Conservation (phyloP, 2,113 vertebrate species). For the Anhinga rufa region DNA sequence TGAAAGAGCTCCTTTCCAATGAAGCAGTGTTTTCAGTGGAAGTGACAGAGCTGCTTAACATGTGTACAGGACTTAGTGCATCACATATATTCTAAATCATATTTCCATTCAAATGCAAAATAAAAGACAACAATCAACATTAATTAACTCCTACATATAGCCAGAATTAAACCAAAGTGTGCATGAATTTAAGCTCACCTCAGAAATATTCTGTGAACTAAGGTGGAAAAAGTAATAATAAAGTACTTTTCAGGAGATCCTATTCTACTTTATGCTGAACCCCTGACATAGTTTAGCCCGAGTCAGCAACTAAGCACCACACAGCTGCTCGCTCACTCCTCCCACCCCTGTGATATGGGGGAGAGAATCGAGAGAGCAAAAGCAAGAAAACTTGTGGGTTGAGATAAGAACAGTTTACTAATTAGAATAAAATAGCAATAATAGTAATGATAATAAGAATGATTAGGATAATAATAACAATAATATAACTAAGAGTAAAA, state of each 20-base stretch:
- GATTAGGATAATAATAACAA: too few species aligned
- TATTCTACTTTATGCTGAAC: background rate
- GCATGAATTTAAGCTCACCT: background rate
- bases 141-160: background rate
- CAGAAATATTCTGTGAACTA: background rate
- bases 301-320: too few species aligned
- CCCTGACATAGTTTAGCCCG: too few species aligned
- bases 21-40: background rate
- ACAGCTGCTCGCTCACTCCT: too few species aligned
- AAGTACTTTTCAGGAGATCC: background rate
- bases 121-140: background rate
- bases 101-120: background rate
- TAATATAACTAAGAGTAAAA: too few species aligned
- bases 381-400: too few species aligned
- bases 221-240: background rate
- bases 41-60: background rate
- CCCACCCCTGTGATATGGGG: too few species aligned
- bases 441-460: too few species aligned
- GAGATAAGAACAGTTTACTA: too few species aligned
- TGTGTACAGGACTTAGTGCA: background rate
- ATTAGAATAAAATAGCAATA: too few species aligned
- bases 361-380: too few species aligned
- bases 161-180: background rate
- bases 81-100: background rate
- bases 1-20: background rate